phyloP scores from a whole-genome alignment of 2,888 invertebrate species.

The Keiferia lycopersicella region DNA sequence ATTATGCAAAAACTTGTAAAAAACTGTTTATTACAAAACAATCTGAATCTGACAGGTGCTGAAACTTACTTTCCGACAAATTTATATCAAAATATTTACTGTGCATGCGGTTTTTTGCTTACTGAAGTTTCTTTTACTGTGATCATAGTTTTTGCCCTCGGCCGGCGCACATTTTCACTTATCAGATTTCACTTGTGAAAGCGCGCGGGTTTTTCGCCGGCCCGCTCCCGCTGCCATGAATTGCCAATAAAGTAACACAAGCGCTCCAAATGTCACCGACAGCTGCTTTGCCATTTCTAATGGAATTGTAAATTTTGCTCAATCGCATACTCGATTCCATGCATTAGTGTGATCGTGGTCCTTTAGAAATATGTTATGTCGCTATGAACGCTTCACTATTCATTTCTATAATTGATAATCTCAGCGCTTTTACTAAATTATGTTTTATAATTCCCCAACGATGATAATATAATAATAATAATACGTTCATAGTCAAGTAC shows the following conservation, averaged over 20 bases:
- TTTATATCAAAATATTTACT: too few relatives aligned
- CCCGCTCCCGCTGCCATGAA: conserved; percentile 32
- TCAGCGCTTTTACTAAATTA: too few relatives aligned
- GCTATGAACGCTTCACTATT: too few relatives aligned
- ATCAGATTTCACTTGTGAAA: conserved; percentile 48
- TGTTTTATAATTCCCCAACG: background rate
- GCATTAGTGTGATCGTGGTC: conserved; percentile 16
- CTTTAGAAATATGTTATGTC: background rate
- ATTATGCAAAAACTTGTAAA: too few relatives aligned
- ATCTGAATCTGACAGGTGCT: too few relatives aligned
- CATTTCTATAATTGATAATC: too few relatives aligned
- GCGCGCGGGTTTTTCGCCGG: conserved; percentile 42
- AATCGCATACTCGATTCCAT: conserved; percentile 22
- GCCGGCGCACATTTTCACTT: conserved; percentile 40
- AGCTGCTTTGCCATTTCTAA: conserved; percentile 36
- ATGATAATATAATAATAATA: too few relatives aligned
- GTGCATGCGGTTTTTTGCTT: too few relatives aligned
- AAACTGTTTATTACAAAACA: too few relatives aligned
- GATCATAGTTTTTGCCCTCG: conserved; percentile 17
- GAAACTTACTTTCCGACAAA: too few relatives aligned
- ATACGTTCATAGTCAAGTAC: background rate
- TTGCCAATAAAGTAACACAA: conserved; percentile 49
- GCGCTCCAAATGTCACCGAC: conserved; percentile 42
- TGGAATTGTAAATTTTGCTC: conserved; percentile 37
- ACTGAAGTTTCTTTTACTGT: background rate